Evolutionary conservation across 2,888 invertebrate genomes (phyloP).

Genomic region (Caradrina kadenii): DNA sequence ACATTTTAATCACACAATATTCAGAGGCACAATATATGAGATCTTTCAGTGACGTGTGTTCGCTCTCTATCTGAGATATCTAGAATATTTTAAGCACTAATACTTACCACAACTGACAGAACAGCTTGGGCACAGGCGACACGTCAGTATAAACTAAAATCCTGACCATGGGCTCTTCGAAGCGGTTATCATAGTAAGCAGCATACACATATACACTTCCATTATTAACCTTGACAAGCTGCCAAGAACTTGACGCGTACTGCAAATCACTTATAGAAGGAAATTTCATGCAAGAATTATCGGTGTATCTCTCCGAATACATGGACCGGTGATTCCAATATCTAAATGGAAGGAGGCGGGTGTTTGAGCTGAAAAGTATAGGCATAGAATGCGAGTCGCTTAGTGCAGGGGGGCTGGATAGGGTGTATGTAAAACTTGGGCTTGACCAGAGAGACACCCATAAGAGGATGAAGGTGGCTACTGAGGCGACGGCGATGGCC

Average conservation of each 20-base stretch:
- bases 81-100: not conserved
- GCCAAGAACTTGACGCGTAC: conserved; percentile 39
- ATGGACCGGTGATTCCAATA: conserved; percentile 38
- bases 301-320: conserved; percentile 28
- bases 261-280: conserved; percentile 17
- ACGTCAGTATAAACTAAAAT: conserved; percentile 44
- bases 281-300: conserved; percentile 31
- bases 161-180: conserved; percentile 41
- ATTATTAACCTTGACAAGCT: conserved; percentile 14
- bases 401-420: not conserved
- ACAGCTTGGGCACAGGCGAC: conserved; percentile 33
- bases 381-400: not conserved
- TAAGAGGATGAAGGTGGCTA: not conserved
- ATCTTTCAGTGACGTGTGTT: no score
- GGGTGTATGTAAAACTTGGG: not conserved
- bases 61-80: not conserved
- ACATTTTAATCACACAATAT: no score
- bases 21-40: no score
- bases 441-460: not conserved
- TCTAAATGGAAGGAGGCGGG: conserved; percentile 25
- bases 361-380: not conserved
- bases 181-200: conserved; percentile 45
- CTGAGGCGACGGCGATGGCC: not conserved
- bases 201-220: conserved; percentile 46
- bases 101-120: conserved; percentile 47